Evolutionary conservation across 2,888 invertebrate genomes (phyloP).

Genomic region (Aproaerema taeniolella): DNA sequence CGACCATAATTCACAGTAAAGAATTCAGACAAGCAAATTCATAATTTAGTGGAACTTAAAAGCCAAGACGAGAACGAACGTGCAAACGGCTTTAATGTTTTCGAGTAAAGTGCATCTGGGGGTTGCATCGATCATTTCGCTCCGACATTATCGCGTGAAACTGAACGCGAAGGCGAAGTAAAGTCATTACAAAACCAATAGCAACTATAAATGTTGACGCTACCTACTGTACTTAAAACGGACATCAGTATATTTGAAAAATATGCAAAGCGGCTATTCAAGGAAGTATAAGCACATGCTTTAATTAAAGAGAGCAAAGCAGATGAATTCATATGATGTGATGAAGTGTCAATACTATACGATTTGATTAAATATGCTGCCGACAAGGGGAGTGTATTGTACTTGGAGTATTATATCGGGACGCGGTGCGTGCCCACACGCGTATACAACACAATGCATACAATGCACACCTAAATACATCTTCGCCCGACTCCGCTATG

Average conservation of each 20-base stretch:
- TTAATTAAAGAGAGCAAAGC: too few species aligned
- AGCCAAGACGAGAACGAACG: conserved; percentile 18
- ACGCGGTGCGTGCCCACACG: conserved; percentile 55
- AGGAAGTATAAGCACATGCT: too few species aligned
- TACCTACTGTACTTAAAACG: too few species aligned
- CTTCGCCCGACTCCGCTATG: conserved; percentile 57
- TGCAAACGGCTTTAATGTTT: conserved; percentile 39
- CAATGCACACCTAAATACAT: conserved; percentile 66
- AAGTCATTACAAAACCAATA: too few species aligned
- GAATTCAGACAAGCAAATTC: conserved; percentile 17
- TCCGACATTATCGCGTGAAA: conserved; percentile 40
- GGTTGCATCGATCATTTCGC: conserved; percentile 48
- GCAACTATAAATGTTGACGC: too few species aligned
- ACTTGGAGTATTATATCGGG: conserved; percentile 24
- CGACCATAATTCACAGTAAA: conserved; percentile 11
- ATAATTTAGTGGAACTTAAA: conserved; percentile 16
- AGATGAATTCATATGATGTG: too few species aligned
- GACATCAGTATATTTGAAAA: too few species aligned
- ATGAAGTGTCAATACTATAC: too few species aligned
- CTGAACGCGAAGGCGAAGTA: conserved; percentile 35
- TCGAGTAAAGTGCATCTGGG: conserved; percentile 37
- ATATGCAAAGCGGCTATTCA: too few species aligned
- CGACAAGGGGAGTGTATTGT: conserved; percentile 27
- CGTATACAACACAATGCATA: conserved; percentile 51
- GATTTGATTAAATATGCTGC: too few species aligned